Evolutionary conservation across 1,140 invertebrate genomes (phyloP), one percentile per base, ranked within the genome.

Genomic region (Pararge aegeria): DNA sequence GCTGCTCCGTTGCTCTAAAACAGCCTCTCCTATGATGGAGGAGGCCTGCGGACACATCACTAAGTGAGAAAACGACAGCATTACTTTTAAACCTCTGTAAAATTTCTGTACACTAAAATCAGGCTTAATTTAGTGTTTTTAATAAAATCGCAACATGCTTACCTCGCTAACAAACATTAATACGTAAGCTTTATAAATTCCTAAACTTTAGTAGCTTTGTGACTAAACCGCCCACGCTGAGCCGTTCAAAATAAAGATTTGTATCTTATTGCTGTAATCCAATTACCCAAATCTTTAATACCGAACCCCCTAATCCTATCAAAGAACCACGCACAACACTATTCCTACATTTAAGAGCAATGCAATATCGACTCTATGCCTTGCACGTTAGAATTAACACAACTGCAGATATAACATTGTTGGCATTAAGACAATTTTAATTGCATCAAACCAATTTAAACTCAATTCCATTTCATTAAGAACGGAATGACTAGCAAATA

Each of bases 231-330:
- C 59, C 59, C 59, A 61, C 59, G 52, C 58, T 42, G n/a, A n/a
- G n/a, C n/a, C n/a, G 52, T 50, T 20, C 6, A 61, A 46, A 61
- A 53, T 55, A 61, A 61, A 61, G 52, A 61, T 55, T 55, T 54
- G 44, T 61, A 55, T 55, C 59, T 61, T 61, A 61, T 61, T 61
- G 59, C 59, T 16, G 30, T 61, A 61, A 61, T 61, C 59, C 59
- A 61, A 61, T 61, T 61, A 61, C 58, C 10, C 20, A 15, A 46
- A 49, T 52, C 61, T 56, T 53, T 63, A 57, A 57, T 63, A 55
- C 53, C 34, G 61, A 61, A 51, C 59, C 37, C 55, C 44, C 40
- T 54, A 63, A 56, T 67, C 58, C 51, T 64, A 57, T 60, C 57
- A 56, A 55, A 64, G 44, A 58, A 50, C 54, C 18, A 48, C 37